Evolutionary conservation across 64 coral and sea anemone species (phyloP).

Genomic region (Pocillopora verrucosa): DNA sequence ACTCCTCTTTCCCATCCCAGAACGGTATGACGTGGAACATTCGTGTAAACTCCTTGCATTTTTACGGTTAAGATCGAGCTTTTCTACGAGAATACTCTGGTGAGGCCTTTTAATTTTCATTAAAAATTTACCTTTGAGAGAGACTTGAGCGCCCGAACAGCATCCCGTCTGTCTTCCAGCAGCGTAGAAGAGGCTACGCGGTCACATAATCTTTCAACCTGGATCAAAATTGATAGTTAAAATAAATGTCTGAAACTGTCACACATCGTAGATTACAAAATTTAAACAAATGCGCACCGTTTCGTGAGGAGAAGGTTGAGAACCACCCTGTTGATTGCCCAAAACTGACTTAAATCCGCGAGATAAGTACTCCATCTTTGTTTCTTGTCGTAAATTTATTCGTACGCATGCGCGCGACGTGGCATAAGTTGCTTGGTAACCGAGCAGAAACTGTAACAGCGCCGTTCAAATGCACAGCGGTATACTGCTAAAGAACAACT

Average conservation of each 20-base stretch:
- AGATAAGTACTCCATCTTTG: conserved; percentile 71
- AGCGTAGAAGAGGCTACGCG: conserved; percentile 91
- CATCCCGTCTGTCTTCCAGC: conserved; percentile 92
- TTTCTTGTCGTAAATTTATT: conserved; percentile 48
- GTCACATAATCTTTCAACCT: conserved; percentile 95
- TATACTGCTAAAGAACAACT: neutral
- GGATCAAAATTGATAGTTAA: neutral
- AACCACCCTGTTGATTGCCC: conserved; percentile 70
- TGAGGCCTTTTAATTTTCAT: no score
- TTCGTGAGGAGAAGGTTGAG: conserved; percentile 79
- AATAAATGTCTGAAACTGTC: neutral
- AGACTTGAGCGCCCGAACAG: conserved; percentile 91
- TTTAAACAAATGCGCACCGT: conserved; percentile 63
- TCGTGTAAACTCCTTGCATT: no score
- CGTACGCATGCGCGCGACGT: conserved; percentile 97
- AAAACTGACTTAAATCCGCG: conserved; percentile 96
- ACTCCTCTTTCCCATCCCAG: no score
- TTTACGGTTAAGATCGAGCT: no score
- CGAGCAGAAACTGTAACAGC: neutral
- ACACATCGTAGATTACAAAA: neutral
- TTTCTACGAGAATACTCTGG: no score
- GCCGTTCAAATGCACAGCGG: conserved; percentile 19
- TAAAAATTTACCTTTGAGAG: conserved; percentile 79
- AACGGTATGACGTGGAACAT: no score
- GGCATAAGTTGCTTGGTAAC: conserved; percentile 46